phyloP scores from a whole-genome alignment of 2,797 vertebrate genomes.

The Urosaurus nigricauda region DNA sequence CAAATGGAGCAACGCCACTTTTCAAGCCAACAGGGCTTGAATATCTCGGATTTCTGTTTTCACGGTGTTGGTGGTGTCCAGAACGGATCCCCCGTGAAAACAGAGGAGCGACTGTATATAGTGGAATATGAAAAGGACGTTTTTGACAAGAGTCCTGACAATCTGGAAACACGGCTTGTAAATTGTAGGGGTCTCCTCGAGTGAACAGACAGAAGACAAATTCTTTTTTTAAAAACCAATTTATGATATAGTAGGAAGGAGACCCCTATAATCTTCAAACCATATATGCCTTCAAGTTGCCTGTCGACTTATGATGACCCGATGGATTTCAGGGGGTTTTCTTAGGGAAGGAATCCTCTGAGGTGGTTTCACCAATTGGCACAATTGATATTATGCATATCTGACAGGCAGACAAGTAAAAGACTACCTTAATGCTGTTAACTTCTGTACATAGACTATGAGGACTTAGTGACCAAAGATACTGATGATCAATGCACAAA shows the following conservation, averaged over 20 bases:
- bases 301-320: too few relatives aligned
- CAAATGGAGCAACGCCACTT: too few relatives aligned
- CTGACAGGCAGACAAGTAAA: neutral
- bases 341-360: too few relatives aligned
- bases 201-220: neutral
- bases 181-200: neutral
- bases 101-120: neutral
- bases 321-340: too few relatives aligned
- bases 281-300: too few relatives aligned
- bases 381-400: too few relatives aligned
- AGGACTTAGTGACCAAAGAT: neutral
- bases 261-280: too few relatives aligned
- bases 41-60: too few relatives aligned
- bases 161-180: neutral
- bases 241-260: neutral
- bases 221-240: neutral
- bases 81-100: too few relatives aligned
- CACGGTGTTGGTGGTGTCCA: too few relatives aligned
- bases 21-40: too few relatives aligned
- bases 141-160: constrained; percentile 18
- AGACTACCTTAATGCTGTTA: neutral
- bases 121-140: neutral
- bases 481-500: neutral
- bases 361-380: too few relatives aligned
- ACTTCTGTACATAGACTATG: neutral